Evolutionary conservation across 2,113 vertebrate species (phyloP).

Genomic region (Sisor rabdophorus): DNA sequence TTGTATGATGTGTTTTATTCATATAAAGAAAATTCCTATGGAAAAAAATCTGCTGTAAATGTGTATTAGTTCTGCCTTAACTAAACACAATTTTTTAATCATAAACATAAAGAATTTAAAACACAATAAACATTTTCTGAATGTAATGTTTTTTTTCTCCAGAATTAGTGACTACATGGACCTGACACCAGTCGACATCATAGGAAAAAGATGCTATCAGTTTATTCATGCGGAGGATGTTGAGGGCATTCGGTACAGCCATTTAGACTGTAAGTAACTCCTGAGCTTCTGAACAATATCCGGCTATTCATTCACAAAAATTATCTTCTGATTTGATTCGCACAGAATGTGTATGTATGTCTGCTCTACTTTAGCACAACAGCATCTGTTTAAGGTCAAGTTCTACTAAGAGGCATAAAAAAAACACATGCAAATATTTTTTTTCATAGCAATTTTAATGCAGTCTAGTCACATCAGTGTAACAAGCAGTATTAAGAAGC

Average conservation of each 20-base stretch:
- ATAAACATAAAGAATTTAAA: not conserved
- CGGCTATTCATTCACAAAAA: not conserved
- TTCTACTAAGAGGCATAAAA: conserved; percentile 11
- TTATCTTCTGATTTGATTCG: not conserved
- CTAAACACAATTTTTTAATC: not conserved
- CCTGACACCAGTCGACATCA: conserved; percentile 90
- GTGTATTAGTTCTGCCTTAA: not conserved
- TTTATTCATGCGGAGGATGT: conserved; percentile 98
- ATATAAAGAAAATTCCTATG: too few species aligned
- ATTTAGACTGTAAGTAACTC: conserved; percentile 91
- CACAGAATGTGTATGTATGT: conserved; percentile 29
- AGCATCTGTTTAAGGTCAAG: conserved; percentile 28
- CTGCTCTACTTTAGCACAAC: conserved; percentile 23
- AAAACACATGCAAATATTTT: conserved; percentile 13
- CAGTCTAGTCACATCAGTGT: conserved; percentile 28
- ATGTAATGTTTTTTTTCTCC: conserved; percentile 39
- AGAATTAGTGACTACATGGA: conserved; percentile 99
- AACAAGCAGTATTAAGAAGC: not conserved
- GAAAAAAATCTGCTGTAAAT: too few species aligned
- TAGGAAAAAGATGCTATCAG: conserved; percentile 97
- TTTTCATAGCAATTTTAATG: conserved; percentile 36
- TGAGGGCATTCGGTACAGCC: conserved; percentile 92
- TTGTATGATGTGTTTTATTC: too few species aligned
- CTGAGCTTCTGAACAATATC: not conserved
- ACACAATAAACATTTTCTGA: not conserved